These are phyloP conservation scores for Callopanchax toddi DNA, from an alignment of 2,113 vertebrate species.

Conservation along the genomic window DNA sequence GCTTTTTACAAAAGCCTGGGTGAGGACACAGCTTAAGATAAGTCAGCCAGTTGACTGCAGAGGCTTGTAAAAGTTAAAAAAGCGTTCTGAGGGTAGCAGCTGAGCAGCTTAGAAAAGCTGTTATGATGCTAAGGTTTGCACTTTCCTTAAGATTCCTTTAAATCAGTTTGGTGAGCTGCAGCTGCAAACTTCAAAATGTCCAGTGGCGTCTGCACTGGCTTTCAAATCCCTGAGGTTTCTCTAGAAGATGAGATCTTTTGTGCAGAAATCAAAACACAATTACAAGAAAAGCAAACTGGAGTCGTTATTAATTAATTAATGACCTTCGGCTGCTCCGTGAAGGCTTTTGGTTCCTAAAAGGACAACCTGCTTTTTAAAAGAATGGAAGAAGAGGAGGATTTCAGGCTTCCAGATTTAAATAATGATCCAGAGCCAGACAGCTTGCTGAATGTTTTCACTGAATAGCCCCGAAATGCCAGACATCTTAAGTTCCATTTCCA, in stretches of 20 bases:
- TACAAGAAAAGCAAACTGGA: conserved; percentile 10
- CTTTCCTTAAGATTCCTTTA: conserved; percentile 21
- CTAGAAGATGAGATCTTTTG: conserved; percentile 26
- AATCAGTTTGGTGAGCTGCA: conserved; percentile 23
- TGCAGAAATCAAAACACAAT: conserved; percentile 35
- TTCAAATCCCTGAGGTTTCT: conserved; percentile 23
- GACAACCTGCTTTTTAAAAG: conserved; percentile 24
- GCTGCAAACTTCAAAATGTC: conserved; percentile 32
- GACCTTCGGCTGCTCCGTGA: conserved; percentile 47
- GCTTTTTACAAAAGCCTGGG: conserved; percentile 40
- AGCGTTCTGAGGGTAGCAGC: conserved; percentile 40
- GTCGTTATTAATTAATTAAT: conserved; percentile 37
- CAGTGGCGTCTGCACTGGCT: no score
- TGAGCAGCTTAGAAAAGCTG: conserved; percentile 53
- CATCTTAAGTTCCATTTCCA: conserved; percentile 71
- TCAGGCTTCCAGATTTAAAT: conserved; percentile 29
- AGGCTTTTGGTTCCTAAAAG: conserved; percentile 37
- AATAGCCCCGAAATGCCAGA: conserved; percentile 64
- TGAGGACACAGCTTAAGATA: conserved; percentile 59
- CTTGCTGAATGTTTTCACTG: conserved; percentile 51
- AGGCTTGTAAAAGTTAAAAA: conserved; percentile 42
- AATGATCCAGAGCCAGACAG: conserved; percentile 31
- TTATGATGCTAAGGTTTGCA: conserved; percentile 19
- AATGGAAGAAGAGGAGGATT: conserved; percentile 8
- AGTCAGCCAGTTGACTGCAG: conserved; percentile 46